These are phyloP conservation scores for Edolisoma coerulescens DNA, from an alignment of 2,113 vertebrate species.

Conservation along the genomic window DNA sequence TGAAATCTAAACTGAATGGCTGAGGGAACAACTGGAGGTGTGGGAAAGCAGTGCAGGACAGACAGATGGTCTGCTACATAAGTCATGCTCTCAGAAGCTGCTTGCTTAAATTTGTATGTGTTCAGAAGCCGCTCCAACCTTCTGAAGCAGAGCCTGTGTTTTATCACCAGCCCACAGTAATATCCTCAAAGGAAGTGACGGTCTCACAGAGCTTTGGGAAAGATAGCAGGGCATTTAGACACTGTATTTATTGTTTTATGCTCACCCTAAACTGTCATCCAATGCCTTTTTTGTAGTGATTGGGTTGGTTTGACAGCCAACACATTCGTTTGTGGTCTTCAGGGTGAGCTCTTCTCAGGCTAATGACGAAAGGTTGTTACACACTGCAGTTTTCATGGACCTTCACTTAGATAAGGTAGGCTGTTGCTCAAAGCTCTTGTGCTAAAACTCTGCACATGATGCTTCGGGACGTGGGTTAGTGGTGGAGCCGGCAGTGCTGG, in stretches of 20 bases:
- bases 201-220: fast-evolving
- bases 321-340: fast-evolving
- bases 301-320: neutral
- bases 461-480: neutral
- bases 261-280: neutral
- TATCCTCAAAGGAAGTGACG: neutral
- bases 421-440: fast-evolving
- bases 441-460: neutral
- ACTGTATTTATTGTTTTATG: neutral
- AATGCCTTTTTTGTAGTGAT: neutral
- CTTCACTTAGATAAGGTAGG: neutral
- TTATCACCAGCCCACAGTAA: neutral
- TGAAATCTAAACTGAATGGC: neutral
- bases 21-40: neutral
- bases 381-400: neutral
- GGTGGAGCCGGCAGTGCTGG: neutral
- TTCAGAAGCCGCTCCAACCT: neutral
- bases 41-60: neutral
- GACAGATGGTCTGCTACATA: neutral
- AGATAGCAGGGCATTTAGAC: neutral
- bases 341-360: neutral
- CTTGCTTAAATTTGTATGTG: neutral
- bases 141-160: neutral
- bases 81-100: neutral
- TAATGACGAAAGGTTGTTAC: neutral